Conservation (phyloP, 2,888 invertebrate species). For the Serripes groenlandicus region DNA sequence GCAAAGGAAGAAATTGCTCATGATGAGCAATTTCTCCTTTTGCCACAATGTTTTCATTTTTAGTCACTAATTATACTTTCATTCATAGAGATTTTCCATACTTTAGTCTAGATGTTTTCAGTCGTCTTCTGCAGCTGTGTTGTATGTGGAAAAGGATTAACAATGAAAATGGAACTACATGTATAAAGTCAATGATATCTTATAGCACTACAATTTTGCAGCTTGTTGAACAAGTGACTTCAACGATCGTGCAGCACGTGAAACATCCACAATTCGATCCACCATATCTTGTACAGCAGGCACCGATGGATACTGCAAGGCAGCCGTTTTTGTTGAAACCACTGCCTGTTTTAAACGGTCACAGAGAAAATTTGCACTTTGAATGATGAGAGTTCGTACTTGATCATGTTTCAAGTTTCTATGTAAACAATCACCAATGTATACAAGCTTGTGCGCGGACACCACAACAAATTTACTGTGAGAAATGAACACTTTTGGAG, state of each 20-base stretch:
- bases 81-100: too few relatives aligned
- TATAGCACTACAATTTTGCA: slow-evolving; percentile 70
- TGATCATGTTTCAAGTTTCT: slow-evolving; percentile 92
- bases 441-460: slow-evolving; percentile 96
- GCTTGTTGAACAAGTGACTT: slow-evolving; percentile 87
- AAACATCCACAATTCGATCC: slow-evolving; percentile 94
- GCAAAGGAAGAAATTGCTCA: too few relatives aligned
- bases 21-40: too few relatives aligned
- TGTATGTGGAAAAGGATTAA: too few relatives aligned
- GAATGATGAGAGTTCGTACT: slow-evolving; percentile 89
- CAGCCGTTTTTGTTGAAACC: slow-evolving; percentile 95
- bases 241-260: slow-evolving; percentile 93
- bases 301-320: slow-evolving; percentile 96
- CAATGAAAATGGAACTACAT: too few relatives aligned
- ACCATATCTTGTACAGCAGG: slow-evolving; percentile 97
- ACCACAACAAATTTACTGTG: slow-evolving; percentile 98
- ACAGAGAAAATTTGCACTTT: slow-evolving; percentile 83
- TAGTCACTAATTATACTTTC: too few relatives aligned
- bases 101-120: too few relatives aligned
- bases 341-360: slow-evolving; percentile 89
- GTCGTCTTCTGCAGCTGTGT: too few relatives aligned
- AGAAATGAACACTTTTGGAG: slow-evolving; percentile 96
- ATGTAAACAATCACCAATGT: slow-evolving; percentile 97
- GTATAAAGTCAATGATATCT: too few relatives aligned
- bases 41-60: too few relatives aligned